A percentile compares a stretch with the other conserved stretches of the same genome.
These are phyloP conservation scores for Drosophila pectinifera DNA, from an alignment of 1,140 invertebrate species.

Conservation along the genomic window DNA sequence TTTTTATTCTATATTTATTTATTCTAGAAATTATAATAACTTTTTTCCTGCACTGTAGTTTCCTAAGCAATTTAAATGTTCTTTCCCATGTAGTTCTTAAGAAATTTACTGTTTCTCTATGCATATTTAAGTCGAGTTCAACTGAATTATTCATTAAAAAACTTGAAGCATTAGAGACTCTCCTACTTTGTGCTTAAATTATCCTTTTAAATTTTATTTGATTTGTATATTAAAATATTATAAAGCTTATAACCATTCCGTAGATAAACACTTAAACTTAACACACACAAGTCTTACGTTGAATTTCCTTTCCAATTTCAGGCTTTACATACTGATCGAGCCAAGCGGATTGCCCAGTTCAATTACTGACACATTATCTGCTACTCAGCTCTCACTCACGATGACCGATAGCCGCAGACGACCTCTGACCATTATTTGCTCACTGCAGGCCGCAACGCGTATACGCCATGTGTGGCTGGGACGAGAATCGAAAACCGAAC, in stretches of 20 bases:
- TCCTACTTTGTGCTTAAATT: too few relatives aligned
- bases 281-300: conserved; percentile 28
- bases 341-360: conserved; percentile 26
- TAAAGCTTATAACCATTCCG: too few relatives aligned
- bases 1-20: too few relatives aligned
- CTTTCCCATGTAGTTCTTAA: too few relatives aligned
- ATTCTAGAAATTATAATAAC: too few relatives aligned
- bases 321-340: conserved; percentile 40
- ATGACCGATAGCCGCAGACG: conserved; percentile 25
- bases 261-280: too few relatives aligned
- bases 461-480: conserved; percentile 62
- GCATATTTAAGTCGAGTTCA: too few relatives aligned
- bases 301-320: conserved; percentile 18
- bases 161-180: too few relatives aligned
- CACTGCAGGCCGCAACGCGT: conserved; percentile 54
- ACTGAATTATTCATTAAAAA: too few relatives aligned
- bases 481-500: conserved; percentile 24
- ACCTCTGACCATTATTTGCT: conserved; percentile 49
- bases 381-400: conserved; percentile 20
- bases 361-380: conserved; percentile 46
- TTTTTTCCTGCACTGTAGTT: background rate
- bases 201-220: too few relatives aligned
- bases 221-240: background rate
- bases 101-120: too few relatives aligned
- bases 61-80: background rate